These are phyloP conservation scores for Vandiemenella viatica DNA, from an alignment of 2,888 invertebrate genomes.

Conservation along the genomic window DNA sequence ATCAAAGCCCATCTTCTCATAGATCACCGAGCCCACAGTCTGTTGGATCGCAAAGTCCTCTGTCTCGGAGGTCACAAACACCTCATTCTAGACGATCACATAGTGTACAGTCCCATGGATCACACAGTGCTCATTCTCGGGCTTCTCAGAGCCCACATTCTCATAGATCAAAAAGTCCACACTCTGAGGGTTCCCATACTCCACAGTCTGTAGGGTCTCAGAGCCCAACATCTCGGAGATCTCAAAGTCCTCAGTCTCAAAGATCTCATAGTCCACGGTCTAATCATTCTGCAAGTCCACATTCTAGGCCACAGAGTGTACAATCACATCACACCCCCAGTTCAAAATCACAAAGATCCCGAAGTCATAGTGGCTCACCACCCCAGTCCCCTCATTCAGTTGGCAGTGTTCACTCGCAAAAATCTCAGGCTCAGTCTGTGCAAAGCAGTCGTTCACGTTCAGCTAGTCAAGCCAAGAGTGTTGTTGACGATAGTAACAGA, in stretches of 20 bases:
- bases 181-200: slow-evolving; percentile 15
- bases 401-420: slow-evolving; percentile 3
- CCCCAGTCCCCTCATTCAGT: slow-evolving; percentile 3
- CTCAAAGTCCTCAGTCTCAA: slow-evolving; percentile 24
- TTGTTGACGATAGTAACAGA: slow-evolving; percentile 14
- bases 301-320: slow-evolving; percentile 1
- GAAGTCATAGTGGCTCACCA: neutral
- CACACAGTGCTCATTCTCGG: slow-evolving; percentile 9
- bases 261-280: slow-evolving; percentile 23
- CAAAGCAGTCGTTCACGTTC: slow-evolving; percentile 17
- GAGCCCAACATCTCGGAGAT: slow-evolving; percentile 19
- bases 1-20: slow-evolving; percentile 5
- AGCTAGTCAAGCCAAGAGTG: slow-evolving; percentile 17
- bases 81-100: slow-evolving; percentile 19
- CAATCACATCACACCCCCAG: neutral
- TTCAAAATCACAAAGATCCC: slow-evolving; percentile 3
- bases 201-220: slow-evolving; percentile 19
- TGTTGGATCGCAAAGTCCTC: slow-evolving; percentile 16
- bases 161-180: slow-evolving; percentile 12
- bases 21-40: slow-evolving; percentile 14
- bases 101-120: slow-evolving; percentile 12
- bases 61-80: too few relatives aligned
- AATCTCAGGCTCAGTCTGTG: slow-evolving; percentile 7
- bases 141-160: slow-evolving; percentile 9
- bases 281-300: slow-evolving; percentile 4